phyloP scores from a whole-genome alignment of 2,797 vertebrate species.

The Hemibagrus guttatus region DNA sequence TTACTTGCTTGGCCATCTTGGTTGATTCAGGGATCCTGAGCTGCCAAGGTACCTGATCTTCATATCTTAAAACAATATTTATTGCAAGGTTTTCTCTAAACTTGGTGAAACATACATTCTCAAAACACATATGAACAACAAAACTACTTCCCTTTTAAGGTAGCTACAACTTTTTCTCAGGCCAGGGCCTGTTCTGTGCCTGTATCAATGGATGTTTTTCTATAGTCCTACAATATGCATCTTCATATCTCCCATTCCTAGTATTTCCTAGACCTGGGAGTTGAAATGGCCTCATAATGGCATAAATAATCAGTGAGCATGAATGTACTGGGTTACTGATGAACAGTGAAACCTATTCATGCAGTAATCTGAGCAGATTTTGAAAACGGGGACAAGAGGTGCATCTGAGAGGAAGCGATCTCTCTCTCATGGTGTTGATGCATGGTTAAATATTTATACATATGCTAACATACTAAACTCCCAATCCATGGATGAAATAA shows the following conservation, averaged over 20 bases:
- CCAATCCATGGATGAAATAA: not conserved
- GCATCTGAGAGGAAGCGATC: not conserved
- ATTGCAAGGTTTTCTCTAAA: too few relatives aligned
- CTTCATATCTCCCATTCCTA: not conserved
- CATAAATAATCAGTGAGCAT: not conserved
- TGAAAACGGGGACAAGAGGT: not conserved
- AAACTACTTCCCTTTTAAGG: not conserved
- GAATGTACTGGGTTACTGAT: not conserved
- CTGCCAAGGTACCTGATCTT: too few relatives aligned
- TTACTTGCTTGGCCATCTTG: not conserved
- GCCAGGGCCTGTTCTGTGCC: not conserved
- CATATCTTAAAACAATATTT: too few relatives aligned
- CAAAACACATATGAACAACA: not conserved
- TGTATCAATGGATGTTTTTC: not conserved
- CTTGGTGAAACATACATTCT: not conserved
- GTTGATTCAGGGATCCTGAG: too few relatives aligned
- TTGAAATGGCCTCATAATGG: not conserved
- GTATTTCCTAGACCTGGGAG: not conserved
- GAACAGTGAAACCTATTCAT: slow-evolving; percentile 4
- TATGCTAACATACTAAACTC: not conserved
- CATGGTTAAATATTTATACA: not conserved
- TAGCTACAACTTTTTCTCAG: not conserved
- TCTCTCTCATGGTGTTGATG: not conserved
- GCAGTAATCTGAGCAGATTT: not conserved
- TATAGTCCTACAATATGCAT: not conserved